phyloP scores from a whole-genome alignment of 2,888 invertebrate genomes.

The Lepidochrysops patricia region DNA sequence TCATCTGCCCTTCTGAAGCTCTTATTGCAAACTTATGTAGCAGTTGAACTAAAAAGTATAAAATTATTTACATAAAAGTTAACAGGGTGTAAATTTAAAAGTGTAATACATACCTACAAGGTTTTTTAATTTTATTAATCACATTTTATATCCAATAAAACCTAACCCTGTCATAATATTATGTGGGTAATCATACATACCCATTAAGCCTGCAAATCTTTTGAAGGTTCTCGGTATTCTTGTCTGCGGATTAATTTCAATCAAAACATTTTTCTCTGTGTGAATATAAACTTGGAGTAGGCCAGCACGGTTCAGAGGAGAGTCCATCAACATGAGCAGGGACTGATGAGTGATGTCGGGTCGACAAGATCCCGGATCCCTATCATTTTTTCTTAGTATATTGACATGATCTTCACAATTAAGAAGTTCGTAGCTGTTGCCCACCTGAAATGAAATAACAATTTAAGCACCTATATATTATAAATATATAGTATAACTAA shows the following conservation, averaged over 20 bases:
- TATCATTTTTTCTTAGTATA: conserved; percentile 88
- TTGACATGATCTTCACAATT: conserved; percentile 95
- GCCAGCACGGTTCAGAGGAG: conserved; percentile 96
- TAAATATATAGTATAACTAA: conserved; percentile 6
- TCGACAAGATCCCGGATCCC: conserved; percentile 90
- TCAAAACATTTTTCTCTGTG: conserved; percentile 92
- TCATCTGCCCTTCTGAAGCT: conserved; percentile 91
- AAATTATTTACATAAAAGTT: no score
- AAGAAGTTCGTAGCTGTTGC: conserved; percentile 89
- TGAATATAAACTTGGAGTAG: conserved; percentile 95
- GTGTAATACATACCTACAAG: no score
- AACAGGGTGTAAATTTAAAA: no score
- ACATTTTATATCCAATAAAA: no score
- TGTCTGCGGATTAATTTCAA: conserved; percentile 97
- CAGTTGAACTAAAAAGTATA: conserved; percentile 86
- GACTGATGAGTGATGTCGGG: conserved; percentile 99
- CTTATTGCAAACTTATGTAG: conserved; percentile 95
- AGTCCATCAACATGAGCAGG: conserved; percentile 96
- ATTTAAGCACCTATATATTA: not conserved
- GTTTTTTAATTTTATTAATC: no score
- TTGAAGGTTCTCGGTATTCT: conserved; percentile 97
- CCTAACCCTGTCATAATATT: no score
- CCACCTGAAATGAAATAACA: conserved; percentile 77
- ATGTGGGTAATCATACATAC: conserved; percentile 72
- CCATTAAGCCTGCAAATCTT: conserved; percentile 96